Evolutionary conservation across 92 coral and sea anemone genomes (phyloP).

Genomic region (Paramuricea clavata): DNA sequence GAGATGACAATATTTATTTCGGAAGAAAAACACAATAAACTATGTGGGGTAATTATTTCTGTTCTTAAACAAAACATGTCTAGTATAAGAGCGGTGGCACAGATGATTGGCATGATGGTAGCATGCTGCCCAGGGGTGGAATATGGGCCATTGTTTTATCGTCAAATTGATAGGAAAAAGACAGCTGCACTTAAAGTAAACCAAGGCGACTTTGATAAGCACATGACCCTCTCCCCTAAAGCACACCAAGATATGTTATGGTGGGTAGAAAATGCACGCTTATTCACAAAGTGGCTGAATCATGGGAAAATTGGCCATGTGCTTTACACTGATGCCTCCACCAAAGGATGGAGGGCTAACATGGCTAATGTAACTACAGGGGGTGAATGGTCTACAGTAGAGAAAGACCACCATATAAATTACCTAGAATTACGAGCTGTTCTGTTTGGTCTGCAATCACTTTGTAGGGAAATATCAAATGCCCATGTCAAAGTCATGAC

Average conservation of each 20-base stretch:
- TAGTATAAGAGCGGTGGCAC: conserved; percentile 63
- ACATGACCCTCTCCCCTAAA: conserved; percentile 15
- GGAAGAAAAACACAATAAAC: conserved; percentile 36
- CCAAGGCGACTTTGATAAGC: conserved; percentile 27
- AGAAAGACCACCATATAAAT: conserved; percentile 53
- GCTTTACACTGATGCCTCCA: conserved; percentile 64
- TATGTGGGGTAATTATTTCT: conserved; percentile 7
- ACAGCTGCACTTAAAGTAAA: conserved; percentile 20
- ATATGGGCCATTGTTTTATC: conserved; percentile 42
- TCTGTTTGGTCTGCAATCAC: conserved; percentile 35
- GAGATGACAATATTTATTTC: conserved; percentile 62
- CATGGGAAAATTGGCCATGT: conserved; percentile 42
- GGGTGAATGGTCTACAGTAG: conserved; percentile 61
- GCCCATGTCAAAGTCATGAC: neutral
- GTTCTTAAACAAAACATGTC: conserved; percentile 47
- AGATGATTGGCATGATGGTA: conserved; percentile 65
- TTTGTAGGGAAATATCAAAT: neutral
- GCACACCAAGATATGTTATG: conserved; percentile 26
- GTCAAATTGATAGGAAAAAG: conserved; percentile 54
- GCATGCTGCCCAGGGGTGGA: conserved; percentile 54
- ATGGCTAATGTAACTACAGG: conserved; percentile 44
- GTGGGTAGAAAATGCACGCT: conserved; percentile 28
- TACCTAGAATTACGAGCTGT: conserved; percentile 55
- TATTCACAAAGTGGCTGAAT: neutral
- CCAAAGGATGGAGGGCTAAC: conserved; percentile 56